These are phyloP conservation scores for Coilia nasus DNA, from an alignment of 2,797 vertebrate genomes.

Conservation along the genomic window DNA sequence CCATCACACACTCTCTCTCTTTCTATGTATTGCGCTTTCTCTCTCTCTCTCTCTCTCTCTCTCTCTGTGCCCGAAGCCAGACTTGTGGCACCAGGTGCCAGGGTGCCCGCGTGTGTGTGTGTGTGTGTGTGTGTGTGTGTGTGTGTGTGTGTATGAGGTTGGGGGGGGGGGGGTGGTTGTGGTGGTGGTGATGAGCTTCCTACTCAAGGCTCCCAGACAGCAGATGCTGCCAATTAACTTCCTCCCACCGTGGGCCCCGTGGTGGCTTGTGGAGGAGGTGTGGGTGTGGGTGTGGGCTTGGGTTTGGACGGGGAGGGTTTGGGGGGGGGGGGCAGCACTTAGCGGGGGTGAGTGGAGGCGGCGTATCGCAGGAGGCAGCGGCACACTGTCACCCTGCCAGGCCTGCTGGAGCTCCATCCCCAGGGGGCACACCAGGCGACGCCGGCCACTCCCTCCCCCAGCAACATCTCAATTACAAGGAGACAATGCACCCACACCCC, in stretches of 20 bases:
- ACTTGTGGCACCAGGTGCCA: conserved; percentile 62
- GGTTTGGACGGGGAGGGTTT: background rate
- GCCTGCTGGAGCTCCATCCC: conserved; percentile 29
- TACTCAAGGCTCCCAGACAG: conserved; percentile 70
- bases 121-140: conserved; percentile 30
- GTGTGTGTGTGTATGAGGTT: conserved; percentile 7
- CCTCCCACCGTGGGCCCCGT: conserved; percentile 64
- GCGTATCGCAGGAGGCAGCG: conserved; percentile 30
- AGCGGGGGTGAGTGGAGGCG: conserved; percentile 50
- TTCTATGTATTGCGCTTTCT: conserved; percentile 40
- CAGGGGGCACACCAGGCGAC: conserved; percentile 19
- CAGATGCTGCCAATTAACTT: conserved; percentile 87
- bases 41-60: conserved; percentile 60
- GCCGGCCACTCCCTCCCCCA: background rate
- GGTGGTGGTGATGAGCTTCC: background rate
- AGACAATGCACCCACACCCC: conserved; percentile 37
- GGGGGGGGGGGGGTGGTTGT: conserved; percentile 54
- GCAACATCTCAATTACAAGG: conserved; percentile 58
- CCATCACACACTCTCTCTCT: background rate
- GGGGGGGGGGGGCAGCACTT: conserved; percentile 37
- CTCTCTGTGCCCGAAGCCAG: conserved; percentile 52
- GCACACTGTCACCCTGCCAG: conserved; percentile 27
- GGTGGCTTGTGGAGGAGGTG: conserved; percentile 28
- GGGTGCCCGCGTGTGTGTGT: conserved; percentile 11
- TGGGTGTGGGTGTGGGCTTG: conserved; percentile 9